phyloP scores from a whole-genome alignment of 2,113 vertebrate species.

The Axis porcinus region DNA sequence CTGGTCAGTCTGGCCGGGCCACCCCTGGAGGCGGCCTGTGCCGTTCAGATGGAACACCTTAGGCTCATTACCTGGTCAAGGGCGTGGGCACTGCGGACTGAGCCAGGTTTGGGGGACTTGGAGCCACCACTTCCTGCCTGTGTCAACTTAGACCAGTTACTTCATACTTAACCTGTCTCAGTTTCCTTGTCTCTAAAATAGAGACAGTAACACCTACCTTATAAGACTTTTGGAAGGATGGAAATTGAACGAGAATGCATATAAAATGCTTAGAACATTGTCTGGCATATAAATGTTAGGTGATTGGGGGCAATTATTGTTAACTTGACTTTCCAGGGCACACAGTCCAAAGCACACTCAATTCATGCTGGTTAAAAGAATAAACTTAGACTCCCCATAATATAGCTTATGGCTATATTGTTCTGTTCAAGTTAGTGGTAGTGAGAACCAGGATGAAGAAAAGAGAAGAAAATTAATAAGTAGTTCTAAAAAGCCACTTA shows the following conservation, averaged over 20 bases:
- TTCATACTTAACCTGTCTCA: background rate
- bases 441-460: background rate
- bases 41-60: accelerated
- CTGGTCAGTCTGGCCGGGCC: background rate
- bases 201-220: background rate
- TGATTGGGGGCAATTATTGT: background rate
- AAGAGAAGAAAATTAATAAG: background rate
- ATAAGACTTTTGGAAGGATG: background rate
- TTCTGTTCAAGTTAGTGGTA: background rate
- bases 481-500: background rate
- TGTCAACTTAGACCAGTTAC: background rate
- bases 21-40: background rate
- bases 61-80: background rate
- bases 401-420: background rate
- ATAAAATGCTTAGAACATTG: background rate
- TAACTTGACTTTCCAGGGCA: background rate
- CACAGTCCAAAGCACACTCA: background rate
- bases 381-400: background rate
- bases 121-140: background rate
- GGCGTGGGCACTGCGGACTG: background rate
- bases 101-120: background rate
- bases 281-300: background rate
- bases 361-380: background rate
- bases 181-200: background rate
- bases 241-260: background rate